Conservation (phyloP, 2,113 vertebrate species). For the Rhinolophus ferrumequinum region DNA sequence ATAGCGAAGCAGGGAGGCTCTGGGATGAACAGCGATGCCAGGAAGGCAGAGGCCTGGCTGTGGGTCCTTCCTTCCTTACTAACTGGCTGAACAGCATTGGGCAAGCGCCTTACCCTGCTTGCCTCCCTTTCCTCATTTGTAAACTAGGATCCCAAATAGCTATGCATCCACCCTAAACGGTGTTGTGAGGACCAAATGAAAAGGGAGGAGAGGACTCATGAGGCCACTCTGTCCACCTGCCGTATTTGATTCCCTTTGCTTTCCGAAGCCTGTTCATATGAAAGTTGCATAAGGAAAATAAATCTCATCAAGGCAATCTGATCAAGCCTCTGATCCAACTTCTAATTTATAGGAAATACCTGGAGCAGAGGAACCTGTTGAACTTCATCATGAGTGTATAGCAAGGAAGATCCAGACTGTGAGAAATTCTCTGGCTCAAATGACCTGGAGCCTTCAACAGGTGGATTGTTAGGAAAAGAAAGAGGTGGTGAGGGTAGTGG, state of each 20-base stretch:
- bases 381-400: background rate
- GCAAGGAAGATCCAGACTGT: background rate
- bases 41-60: background rate
- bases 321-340: background rate
- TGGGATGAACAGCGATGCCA: background rate
- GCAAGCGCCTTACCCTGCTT: background rate
- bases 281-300: background rate
- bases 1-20: background rate
- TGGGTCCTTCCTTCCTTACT: background rate
- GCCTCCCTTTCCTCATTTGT: background rate
- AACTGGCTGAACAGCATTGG: background rate
- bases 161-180: background rate
- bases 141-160: background rate
- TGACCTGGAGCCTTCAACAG: background rate
- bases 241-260: slow-evolving; percentile 3
- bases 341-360: background rate
- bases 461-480: background rate
- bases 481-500: background rate
- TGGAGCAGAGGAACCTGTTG: background rate
- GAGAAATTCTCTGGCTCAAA: background rate
- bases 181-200: background rate
- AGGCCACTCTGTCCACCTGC: background rate
- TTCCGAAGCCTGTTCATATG: background rate
- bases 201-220: background rate
- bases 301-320: background rate